These are phyloP conservation scores for Augiades crinisus DNA, from an alignment of 2,888 invertebrate genomes.

Conservation along the genomic window DNA sequence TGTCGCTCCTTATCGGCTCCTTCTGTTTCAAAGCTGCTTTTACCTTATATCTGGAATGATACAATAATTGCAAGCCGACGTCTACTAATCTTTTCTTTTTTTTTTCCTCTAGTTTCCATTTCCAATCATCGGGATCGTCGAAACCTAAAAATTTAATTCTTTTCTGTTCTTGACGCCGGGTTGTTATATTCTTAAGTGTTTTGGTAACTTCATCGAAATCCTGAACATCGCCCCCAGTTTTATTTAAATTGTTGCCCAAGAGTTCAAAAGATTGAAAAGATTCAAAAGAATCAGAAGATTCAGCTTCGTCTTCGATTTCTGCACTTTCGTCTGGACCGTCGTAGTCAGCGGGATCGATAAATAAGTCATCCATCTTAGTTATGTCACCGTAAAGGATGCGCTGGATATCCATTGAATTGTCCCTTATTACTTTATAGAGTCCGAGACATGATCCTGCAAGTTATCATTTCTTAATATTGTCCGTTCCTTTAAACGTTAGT, in stretches of 20 bases:
- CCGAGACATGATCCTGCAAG: background rate
- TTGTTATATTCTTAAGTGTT: slow-evolving; percentile 25
- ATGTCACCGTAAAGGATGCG: slow-evolving; percentile 31
- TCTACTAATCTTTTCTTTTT: slow-evolving; percentile 27
- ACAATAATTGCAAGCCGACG: slow-evolving; percentile 35
- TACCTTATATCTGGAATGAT: slow-evolving; percentile 45
- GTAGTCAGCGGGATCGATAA: slow-evolving; percentile 23
- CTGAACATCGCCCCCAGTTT: slow-evolving; percentile 21
- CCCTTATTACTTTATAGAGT: slow-evolving; percentile 17
- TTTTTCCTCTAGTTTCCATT: background rate
- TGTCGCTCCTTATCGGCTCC: slow-evolving; percentile 33
- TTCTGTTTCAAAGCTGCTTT: slow-evolving; percentile 38
- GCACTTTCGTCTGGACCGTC: slow-evolving; percentile 10
- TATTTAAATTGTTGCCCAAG: background rate
- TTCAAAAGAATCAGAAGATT: no score
- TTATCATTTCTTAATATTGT: no score
- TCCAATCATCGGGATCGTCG: slow-evolving; percentile 28
- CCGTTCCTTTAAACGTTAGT: no score
- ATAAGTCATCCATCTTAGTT: slow-evolving; percentile 31
- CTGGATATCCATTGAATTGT: slow-evolving; percentile 29
- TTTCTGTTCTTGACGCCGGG: background rate
- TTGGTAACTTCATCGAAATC: slow-evolving; percentile 33
- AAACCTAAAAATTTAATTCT: slow-evolving; percentile 20
- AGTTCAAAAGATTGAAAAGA: no score
- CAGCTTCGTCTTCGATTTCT: background rate